phyloP scores from a whole-genome alignment of 1,140 invertebrate species.

The Drosophila paulistorum region DNA sequence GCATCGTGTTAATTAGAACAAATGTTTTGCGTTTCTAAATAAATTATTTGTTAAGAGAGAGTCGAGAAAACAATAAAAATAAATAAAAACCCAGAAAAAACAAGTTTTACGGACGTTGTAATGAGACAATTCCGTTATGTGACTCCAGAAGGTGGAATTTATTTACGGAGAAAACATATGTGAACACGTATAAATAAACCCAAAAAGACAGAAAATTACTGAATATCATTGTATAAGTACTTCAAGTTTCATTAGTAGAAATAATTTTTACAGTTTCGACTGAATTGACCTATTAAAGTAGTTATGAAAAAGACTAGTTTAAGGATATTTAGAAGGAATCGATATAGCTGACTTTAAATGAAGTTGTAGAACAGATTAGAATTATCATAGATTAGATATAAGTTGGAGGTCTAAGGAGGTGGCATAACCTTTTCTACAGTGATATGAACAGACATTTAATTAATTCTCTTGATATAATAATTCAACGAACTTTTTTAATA shows the following conservation, averaged over 20 bases:
- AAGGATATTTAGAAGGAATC: no score
- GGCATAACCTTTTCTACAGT: no score
- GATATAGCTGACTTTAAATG: no score
- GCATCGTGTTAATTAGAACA: constrained; percentile 3
- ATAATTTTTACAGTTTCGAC: no score
- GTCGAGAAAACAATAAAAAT: neutral
- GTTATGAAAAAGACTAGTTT: no score
- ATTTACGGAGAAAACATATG: constrained; percentile 39
- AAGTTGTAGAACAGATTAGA: no score
- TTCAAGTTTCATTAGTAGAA: no score
- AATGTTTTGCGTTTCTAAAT: constrained; percentile 9
- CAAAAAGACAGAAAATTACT: neutral
- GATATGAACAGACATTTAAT: no score
- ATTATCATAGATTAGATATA: no score
- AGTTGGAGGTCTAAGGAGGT: no score
- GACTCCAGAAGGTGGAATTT: neutral
- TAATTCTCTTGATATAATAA: neutral
- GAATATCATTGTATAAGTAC: no score
- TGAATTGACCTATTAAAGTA: no score
- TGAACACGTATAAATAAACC: constrained; percentile 38
- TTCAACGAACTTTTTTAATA: neutral
- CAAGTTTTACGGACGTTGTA: constrained; percentile 32
- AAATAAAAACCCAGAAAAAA: constrained; percentile 20
- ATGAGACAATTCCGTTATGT: constrained; percentile 15
- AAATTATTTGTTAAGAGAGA: neutral